Evolutionary conservation across 2,113 vertebrate genomes (phyloP).

Genomic region (Tamias sibiricus): DNA sequence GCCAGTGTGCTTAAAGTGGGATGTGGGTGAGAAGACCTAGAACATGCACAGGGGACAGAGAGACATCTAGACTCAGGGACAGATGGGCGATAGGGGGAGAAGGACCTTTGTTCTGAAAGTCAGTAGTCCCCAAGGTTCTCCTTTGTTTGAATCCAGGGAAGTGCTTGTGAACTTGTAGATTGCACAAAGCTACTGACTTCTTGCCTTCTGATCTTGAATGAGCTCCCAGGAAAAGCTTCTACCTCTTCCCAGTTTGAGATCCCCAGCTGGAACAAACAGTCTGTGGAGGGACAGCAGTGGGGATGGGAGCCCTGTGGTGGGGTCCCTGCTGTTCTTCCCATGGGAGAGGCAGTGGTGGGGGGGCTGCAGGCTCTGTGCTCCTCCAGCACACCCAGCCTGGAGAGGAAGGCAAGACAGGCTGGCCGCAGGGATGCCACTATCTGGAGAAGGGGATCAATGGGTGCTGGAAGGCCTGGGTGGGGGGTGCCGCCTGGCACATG

Average conservation of each 20-base stretch:
- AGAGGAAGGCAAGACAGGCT: background rate
- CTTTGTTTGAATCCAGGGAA: background rate
- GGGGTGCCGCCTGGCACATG: too few species aligned
- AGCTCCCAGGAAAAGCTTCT: background rate
- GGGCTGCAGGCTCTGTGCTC: background rate
- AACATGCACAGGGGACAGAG: background rate
- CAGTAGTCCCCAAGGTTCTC: background rate
- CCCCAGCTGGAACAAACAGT: background rate
- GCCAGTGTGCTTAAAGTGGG: background rate
- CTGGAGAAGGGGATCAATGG: background rate
- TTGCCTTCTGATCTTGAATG: background rate
- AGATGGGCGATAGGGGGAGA: background rate
- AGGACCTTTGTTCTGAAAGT: background rate
- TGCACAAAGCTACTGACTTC: background rate
- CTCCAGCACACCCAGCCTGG: too few species aligned
- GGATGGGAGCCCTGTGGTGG: background rate
- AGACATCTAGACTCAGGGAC: background rate
- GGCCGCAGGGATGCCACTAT: background rate
- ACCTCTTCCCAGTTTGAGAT: background rate
- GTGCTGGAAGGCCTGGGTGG: background rate
- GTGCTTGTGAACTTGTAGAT: background rate
- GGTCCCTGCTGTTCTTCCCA: background rate
- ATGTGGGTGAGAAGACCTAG: background rate
- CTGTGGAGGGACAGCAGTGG: fast-evolving
- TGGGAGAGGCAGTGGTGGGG: background rate